Conservation (phyloP, 2,113 vertebrate genomes). For the Microtus richardsoni region DNA sequence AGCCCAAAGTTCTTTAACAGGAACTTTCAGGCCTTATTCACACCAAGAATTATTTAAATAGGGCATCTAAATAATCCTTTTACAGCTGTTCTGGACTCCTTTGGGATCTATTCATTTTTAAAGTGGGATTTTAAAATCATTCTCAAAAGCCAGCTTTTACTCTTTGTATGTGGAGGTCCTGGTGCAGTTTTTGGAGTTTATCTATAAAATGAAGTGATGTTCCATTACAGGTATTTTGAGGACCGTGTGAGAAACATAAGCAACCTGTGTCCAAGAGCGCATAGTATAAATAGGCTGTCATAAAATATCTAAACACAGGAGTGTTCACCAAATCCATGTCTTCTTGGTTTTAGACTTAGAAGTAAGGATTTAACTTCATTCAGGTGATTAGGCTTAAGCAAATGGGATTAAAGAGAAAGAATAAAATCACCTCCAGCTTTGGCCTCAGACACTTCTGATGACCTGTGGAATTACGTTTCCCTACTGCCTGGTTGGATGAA, state of each 20-base stretch:
- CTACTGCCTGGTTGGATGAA: neutral
- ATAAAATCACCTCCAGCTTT: neutral
- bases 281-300: neutral
- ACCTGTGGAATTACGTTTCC: neutral
- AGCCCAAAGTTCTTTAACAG: constrained; percentile 58
- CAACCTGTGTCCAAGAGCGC: neutral
- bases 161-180: neutral
- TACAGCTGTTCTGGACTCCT: constrained; percentile 32
- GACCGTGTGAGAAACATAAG: neutral
- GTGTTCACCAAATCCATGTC: neutral
- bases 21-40: constrained; percentile 25
- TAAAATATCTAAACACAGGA: neutral
- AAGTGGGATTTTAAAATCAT: constrained; percentile 39
- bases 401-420: neutral
- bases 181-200: neutral
- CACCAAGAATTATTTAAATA: constrained; percentile 50
- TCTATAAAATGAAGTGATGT: neutral
- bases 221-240: neutral
- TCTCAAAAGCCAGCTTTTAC: neutral
- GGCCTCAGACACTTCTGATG: neutral
- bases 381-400: neutral
- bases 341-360: neutral
- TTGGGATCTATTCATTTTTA: constrained; percentile 10
- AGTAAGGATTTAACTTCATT: neutral
- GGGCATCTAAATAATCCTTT: constrained; percentile 17